Percentiles rank a stretch among this genome's conserved stretches.
Conservation (phyloP, 2,113 vertebrate species). For the Pluvianellus socialis region DNA sequence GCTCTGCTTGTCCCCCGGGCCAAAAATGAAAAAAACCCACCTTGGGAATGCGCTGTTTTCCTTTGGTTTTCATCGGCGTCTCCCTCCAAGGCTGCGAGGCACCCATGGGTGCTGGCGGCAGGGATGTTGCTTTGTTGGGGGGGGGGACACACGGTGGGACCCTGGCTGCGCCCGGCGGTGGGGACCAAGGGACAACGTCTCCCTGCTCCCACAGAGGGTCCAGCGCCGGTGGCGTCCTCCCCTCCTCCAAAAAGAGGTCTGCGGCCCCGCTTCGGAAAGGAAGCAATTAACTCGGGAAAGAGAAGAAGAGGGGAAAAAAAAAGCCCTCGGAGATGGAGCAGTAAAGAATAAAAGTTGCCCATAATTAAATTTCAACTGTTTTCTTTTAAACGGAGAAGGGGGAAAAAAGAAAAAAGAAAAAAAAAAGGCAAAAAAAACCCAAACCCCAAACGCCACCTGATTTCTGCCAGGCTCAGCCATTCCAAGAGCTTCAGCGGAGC, state of each 20-base stretch:
- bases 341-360: not conserved
- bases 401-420: not conserved
- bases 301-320: not conserved
- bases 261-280: not conserved
- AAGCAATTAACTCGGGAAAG: not conserved
- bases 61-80: not conserved
- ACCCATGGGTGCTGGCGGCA: not conserved
- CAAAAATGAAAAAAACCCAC: not conserved
- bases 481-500: not conserved
- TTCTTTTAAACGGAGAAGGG: not conserved
- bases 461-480: not conserved
- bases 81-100: not conserved
- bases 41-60: not conserved
- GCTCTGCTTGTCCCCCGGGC: not conserved
- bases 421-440: not conserved
- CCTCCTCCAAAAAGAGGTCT: not conserved
- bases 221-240: not conserved
- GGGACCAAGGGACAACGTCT: not conserved
- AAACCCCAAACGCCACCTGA: not conserved
- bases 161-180: not conserved
- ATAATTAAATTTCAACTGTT: not conserved
- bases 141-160: not conserved
- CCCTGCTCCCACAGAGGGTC: not conserved
- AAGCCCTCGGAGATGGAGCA: not conserved
- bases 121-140: not conserved